Conservation (phyloP, 2,888 invertebrate species). For the Lycaena phlaeas region DNA sequence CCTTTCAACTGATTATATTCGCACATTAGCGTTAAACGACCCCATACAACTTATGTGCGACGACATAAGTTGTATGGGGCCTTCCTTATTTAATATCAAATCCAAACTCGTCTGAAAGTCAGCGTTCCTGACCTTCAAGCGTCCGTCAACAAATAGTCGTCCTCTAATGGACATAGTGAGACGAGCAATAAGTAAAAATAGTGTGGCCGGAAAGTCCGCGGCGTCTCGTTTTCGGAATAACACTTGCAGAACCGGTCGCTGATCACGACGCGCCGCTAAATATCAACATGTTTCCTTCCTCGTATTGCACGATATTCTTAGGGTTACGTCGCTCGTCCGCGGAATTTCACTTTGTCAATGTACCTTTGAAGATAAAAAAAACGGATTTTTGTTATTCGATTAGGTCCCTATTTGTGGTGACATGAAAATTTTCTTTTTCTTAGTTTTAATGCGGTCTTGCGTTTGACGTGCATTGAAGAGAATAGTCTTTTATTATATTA, state of each 20-base stretch:
- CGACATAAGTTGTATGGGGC: neutral
- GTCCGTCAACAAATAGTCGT: slow-evolving; percentile 52
- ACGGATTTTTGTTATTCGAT: neutral
- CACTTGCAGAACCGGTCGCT: slow-evolving; percentile 65
- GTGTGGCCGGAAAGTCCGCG: slow-evolving; percentile 60
- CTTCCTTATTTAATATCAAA: slow-evolving; percentile 1
- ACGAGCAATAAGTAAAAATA: slow-evolving; percentile 31
- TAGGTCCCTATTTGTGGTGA: no score
- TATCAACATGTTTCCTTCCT: slow-evolving; percentile 70
- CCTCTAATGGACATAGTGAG: slow-evolving; percentile 36
- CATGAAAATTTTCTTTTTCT: no score
- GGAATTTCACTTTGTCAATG: neutral
- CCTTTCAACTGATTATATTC: neutral
- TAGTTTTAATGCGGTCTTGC: no score
- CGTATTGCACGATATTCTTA: slow-evolving; percentile 34
- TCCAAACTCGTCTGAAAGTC: slow-evolving; percentile 17
- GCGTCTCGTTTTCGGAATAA: slow-evolving; percentile 66
- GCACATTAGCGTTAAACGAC: neutral
- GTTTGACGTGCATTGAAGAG: no score
- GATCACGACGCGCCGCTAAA: slow-evolving; percentile 45
- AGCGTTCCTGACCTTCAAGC: slow-evolving; percentile 56
- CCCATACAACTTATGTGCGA: no score
- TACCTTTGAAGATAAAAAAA: neutral
- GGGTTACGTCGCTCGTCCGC: slow-evolving; percentile 21
- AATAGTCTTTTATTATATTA: no score